phyloP scores from a whole-genome alignment of 1,140 invertebrate genomes.

The Pteromalus puparum region DNA sequence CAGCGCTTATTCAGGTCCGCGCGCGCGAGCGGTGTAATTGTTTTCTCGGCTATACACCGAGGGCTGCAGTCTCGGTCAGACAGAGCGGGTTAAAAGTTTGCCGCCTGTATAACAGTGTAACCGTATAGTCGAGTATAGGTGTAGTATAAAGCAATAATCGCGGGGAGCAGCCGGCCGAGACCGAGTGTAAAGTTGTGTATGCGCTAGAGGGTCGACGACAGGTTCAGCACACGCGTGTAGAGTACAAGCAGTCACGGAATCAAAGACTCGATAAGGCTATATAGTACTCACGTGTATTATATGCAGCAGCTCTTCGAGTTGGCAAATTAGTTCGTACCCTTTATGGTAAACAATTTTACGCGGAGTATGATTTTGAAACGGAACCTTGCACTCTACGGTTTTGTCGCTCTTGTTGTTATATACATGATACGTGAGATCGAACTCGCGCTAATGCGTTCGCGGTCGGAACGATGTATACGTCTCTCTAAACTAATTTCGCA shows the following conservation, averaged over 20 bases:
- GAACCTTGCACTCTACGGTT: too few species aligned
- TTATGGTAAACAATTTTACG: neutral
- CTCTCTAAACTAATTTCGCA: neutral
- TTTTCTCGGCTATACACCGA: constrained; percentile 13
- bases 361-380: neutral
- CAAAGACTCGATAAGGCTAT: constrained; percentile 3
- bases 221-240: neutral
- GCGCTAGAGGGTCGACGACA: neutral
- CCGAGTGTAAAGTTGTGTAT: neutral
- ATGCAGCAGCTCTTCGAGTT: neutral
- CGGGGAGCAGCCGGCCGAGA: neutral
- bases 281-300: neutral
- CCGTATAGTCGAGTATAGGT: too few species aligned
- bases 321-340: neutral
- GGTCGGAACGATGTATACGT: neutral
- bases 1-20: constrained; percentile 29
- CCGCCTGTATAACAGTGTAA: neutral
- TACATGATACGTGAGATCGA: too few species aligned
- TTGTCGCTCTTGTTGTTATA: too few species aligned
- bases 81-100: neutral
- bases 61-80: neutral
- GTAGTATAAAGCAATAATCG: constrained; percentile 41
- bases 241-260: neutral
- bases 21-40: constrained; percentile 20
- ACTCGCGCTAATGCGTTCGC: neutral